Evolutionary conservation across 2,888 invertebrate genomes (phyloP).

Genomic region (Athetis lepigone): DNA sequence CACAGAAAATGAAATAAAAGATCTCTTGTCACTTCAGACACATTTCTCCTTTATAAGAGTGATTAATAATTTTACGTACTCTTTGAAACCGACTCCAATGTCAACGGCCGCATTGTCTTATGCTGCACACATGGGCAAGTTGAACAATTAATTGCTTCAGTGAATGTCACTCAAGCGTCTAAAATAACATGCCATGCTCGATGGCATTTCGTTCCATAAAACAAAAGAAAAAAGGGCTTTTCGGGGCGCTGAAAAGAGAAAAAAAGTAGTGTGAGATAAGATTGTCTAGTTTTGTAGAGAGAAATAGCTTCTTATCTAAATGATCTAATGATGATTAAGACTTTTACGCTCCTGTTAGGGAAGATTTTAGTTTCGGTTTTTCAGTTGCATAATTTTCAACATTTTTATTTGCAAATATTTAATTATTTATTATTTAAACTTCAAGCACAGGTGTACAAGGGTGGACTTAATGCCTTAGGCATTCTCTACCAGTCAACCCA

Average conservation of each 20-base stretch:
- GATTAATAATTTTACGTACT: conserved; percentile 3
- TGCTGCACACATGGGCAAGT: conserved; percentile 33
- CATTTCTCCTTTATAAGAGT: not conserved
- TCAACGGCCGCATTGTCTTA: conserved; percentile 27
- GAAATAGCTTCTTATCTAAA: no score
- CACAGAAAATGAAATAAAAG: not conserved
- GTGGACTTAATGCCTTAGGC: no score
- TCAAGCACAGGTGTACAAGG: no score
- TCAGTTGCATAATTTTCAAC: not conserved
- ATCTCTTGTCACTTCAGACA: not conserved
- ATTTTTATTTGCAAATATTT: no score
- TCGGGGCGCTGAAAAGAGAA: conserved; percentile 9
- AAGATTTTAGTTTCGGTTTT: not conserved
- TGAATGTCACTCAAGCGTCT: conserved; percentile 55
- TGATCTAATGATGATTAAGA: no score
- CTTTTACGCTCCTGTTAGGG: not conserved
- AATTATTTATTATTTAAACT: no score
- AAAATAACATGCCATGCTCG: conserved; percentile 50
- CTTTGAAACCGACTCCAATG: conserved; percentile 1
- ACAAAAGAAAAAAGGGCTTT: conserved; percentile 39
- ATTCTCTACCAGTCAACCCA: no score
- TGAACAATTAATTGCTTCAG: conserved; percentile 53
- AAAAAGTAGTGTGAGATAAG: not conserved
- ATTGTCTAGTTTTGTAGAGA: not conserved
- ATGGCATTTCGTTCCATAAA: conserved; percentile 36